Percentiles rank a stretch among this genome's conserved stretches.
phyloP scores from a whole-genome alignment of 2,888 invertebrate species.

The Drosophila dives region DNA sequence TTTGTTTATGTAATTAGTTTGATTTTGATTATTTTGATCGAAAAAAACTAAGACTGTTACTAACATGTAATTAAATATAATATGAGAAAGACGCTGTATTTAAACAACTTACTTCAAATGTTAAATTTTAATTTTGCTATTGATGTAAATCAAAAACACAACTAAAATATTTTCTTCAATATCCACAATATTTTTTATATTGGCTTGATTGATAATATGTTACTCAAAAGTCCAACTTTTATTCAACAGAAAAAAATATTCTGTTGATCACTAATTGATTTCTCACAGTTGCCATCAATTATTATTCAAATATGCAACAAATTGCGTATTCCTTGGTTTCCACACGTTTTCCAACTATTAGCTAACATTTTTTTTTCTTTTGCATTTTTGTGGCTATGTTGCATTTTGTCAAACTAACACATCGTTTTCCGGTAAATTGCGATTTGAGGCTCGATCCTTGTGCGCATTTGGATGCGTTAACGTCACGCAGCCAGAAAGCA shows the following conservation, averaged over 20 bases:
- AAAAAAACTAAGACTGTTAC: background rate
- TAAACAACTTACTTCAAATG: background rate
- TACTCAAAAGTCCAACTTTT: background rate
- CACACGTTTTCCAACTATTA: background rate
- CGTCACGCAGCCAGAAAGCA: slow-evolving; percentile 61
- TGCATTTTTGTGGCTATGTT: slow-evolving; percentile 20
- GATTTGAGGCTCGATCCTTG: background rate
- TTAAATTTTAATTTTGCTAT: background rate
- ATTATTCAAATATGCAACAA: background rate
- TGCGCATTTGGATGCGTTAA: slow-evolving; percentile 16
- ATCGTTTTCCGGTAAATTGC: slow-evolving; percentile 65
- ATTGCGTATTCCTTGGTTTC: background rate
- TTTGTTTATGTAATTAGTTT: background rate
- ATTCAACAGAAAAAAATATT: background rate
- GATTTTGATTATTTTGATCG: background rate
- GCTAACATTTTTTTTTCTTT: background rate
- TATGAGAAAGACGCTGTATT: background rate
- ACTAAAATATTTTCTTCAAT: background rate
- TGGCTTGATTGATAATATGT: background rate
- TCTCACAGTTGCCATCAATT: background rate
- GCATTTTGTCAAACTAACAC: slow-evolving; percentile 77
- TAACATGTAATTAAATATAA: background rate
- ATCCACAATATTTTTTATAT: background rate
- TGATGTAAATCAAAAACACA: background rate
- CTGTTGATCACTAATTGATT: background rate